Evolutionary conservation across 2,113 vertebrate species (phyloP), one percentile per base, ranked within the genome.

Genomic region (Motacilla alba): DNA sequence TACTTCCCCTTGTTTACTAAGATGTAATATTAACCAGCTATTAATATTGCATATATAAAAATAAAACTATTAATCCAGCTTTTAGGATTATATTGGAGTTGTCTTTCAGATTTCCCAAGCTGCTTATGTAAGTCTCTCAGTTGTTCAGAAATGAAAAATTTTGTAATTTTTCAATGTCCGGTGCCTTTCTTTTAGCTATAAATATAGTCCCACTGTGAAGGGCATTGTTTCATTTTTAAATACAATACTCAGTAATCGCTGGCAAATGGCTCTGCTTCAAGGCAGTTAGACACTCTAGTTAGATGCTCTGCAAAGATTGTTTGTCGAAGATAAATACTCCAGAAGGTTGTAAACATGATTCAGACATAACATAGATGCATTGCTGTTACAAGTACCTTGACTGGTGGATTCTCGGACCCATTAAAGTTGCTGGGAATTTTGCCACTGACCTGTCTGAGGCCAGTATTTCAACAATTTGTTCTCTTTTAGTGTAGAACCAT

Each of bases 321-420:
- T 94, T 77, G 46, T 83, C 67, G 50, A 85, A 92, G 67, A 87
- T 68, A 94, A 90, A 90, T 82, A 76, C 43, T 82, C 21, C 75
- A 87, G 55, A 91, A 94, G 22, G 28, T 30, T 77, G 46, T 72
- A 94, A 92, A 80, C 72, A 93, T 92, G 35, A 52, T 78, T 83
- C 68, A 78, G 41, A 74, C 50, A 58, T 44, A 85, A 87, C 33
- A 50, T 39, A 69, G 82, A 92, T 73, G 26, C 23, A 75, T 35
- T 72, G 41, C 33, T 86, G 9, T 52, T 75, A 67, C 47, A 87
- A 73, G 79, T 69, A 84, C 28, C 26, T 83, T 39, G 41, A 72
- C 69, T 60, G 35, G 64, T 68, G 76, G 82, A 75, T 74, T 81
- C 76, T 86, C 18, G 1, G 56, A 52, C 81, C 22, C 44, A 64